Percentiles rank a stretch among this genome's conserved stretches.
Conservation (phyloP, 2,888 invertebrate species). For the Epirrhoe tristata region DNA sequence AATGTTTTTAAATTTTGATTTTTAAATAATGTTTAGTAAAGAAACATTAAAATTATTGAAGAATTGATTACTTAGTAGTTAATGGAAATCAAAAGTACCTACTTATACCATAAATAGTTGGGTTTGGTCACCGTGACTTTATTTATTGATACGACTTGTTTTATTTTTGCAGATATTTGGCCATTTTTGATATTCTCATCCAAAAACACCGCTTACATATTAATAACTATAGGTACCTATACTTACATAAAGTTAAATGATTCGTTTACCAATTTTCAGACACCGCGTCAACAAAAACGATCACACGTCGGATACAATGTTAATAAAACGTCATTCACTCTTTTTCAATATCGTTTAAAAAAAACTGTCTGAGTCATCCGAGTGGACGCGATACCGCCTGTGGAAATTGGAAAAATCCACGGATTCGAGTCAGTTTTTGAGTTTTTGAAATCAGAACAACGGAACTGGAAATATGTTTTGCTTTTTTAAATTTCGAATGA, state of each 20-base stretch:
- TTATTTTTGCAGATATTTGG: too few species aligned
- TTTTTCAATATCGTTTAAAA: slow-evolving; percentile 46
- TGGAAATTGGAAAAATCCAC: slow-evolving; percentile 79
- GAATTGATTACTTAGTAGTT: too few species aligned
- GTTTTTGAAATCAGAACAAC: slow-evolving; percentile 20
- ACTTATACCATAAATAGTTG: too few species aligned
- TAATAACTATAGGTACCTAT: too few species aligned
- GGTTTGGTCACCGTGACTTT: too few species aligned
- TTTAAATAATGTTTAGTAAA: too few species aligned
- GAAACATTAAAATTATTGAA: too few species aligned
- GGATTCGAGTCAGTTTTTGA: slow-evolving; percentile 45
- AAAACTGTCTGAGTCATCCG: slow-evolving; percentile 57
- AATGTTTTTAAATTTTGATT: not conserved
- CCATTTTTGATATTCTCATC: too few species aligned
- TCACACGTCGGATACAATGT: slow-evolving; percentile 40
- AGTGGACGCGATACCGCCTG: slow-evolving; percentile 65
- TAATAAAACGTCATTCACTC: slow-evolving; percentile 53
- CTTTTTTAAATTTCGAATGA: slow-evolving; percentile 29
- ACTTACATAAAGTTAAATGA: slow-evolving; percentile 1
- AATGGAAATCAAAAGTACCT: too few species aligned
- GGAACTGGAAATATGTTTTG: slow-evolving; percentile 28
- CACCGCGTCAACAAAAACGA: slow-evolving; percentile 35
- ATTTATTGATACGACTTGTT: too few species aligned
- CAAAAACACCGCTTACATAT: too few species aligned
- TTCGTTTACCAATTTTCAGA: slow-evolving; percentile 31